phyloP scores from a whole-genome alignment of 2,888 invertebrate genomes.

The Morpho achilles region DNA sequence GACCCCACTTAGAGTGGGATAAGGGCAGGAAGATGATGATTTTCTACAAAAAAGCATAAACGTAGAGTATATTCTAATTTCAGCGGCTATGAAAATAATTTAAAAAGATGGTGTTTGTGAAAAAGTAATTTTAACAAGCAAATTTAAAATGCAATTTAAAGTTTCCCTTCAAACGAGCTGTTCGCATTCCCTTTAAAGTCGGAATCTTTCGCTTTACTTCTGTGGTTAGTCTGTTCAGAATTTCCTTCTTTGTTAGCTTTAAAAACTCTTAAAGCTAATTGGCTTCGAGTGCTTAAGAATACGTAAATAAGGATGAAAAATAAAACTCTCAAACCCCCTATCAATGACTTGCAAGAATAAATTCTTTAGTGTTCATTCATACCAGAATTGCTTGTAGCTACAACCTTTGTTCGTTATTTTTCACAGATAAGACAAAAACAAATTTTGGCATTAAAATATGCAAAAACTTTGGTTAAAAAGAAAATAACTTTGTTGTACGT shows the following conservation, averaged over 20 bases:
- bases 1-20: too few relatives aligned
- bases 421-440: not conserved
- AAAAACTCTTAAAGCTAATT: constrained; percentile 48
- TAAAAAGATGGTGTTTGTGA: constrained; percentile 30
- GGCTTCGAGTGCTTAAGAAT: constrained; percentile 35
- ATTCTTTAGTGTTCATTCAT: constrained; percentile 21
- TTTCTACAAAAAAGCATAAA: not conserved
- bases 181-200: constrained; percentile 69
- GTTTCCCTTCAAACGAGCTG: constrained; percentile 61
- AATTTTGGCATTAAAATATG: not conserved
- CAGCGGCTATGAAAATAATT: constrained; percentile 17
- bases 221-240: constrained; percentile 55
- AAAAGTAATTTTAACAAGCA: constrained; percentile 56
- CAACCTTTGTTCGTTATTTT: not conserved
- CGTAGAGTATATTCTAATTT: not conserved
- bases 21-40: not conserved
- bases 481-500: too few relatives aligned
- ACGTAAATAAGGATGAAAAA: constrained; percentile 29
- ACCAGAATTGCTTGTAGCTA: constrained; percentile 12
- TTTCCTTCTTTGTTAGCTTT: constrained; percentile 52
- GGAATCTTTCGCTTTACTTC: constrained; percentile 55
- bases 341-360: constrained; percentile 16
- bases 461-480: too few relatives aligned
- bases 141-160: constrained; percentile 76
- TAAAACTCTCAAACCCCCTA: constrained; percentile 18